phyloP scores from a whole-genome alignment of 92 coral and sea anemone genomes.

The Pocillopora meandrina region DNA sequence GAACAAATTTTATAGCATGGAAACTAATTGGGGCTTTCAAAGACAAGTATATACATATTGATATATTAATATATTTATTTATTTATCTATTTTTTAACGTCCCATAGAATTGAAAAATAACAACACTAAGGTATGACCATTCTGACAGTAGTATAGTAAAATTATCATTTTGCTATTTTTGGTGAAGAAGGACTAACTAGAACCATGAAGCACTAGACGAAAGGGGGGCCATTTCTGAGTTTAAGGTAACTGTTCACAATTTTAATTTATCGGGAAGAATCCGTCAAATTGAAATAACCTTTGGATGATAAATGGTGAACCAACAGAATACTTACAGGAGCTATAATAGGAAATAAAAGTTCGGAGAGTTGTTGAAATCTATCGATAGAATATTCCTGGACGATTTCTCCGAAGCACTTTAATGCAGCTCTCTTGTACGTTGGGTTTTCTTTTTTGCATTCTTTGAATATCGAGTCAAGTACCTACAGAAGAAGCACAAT shows the following conservation, averaged over 20 bases:
- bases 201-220: too few relatives aligned
- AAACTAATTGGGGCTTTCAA: too few relatives aligned
- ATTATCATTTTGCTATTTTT: too few relatives aligned
- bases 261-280: too few relatives aligned
- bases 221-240: too few relatives aligned
- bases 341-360: conserved; percentile 81
- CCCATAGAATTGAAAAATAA: background rate
- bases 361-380: conserved; percentile 82
- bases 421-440: conserved; percentile 79
- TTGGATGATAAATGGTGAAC: background rate
- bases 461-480: conserved; percentile 78
- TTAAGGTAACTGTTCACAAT: too few relatives aligned
- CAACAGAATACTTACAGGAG: conserved; percentile 64
- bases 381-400: conserved; percentile 73
- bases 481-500: conserved; percentile 38
- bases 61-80: too few relatives aligned
- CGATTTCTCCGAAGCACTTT: conserved; percentile 82
- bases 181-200: too few relatives aligned
- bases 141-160: too few relatives aligned
- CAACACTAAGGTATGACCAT: background rate
- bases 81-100: background rate
- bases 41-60: too few relatives aligned
- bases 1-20: too few relatives aligned
- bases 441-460: conserved; percentile 82
- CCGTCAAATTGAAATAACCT: too few relatives aligned